phyloP scores from a whole-genome alignment of 2,113 vertebrate genomes.

The Columba janthina region DNA sequence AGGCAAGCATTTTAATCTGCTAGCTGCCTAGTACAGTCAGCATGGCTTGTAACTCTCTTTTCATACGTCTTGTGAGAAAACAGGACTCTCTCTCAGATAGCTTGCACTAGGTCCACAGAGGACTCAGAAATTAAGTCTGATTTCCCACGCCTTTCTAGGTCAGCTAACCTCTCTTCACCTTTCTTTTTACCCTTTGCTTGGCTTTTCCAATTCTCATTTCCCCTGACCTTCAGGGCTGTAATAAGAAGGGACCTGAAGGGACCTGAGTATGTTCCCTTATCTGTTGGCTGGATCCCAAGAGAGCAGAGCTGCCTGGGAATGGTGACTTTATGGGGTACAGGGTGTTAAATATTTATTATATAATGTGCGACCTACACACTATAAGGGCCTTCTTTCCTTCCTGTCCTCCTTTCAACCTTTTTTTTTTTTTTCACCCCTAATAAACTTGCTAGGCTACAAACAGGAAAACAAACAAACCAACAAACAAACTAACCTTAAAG shows the following conservation, averaged over 20 bases:
- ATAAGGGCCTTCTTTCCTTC: neutral
- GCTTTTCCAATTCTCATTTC: neutral
- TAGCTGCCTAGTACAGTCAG: neutral
- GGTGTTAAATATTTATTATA: neutral
- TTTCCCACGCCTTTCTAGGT: neutral
- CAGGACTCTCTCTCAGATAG: neutral
- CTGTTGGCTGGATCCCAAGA: slow-evolving; percentile 2
- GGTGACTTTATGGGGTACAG: neutral
- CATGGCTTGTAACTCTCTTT: neutral
- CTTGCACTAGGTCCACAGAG: neutral
- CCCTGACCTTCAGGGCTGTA: neutral
- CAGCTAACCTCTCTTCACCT: neutral
- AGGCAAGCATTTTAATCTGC: neutral
- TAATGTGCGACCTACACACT: neutral
- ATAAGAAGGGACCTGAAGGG: neutral
- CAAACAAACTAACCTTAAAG: neutral
- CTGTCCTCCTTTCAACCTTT: neutral
- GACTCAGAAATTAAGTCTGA: neutral
- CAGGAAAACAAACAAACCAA: neutral
- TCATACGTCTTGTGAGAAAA: neutral
- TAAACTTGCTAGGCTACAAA: neutral
- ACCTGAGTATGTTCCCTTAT: neutral
- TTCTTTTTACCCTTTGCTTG: neutral
- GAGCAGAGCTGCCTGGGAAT: slow-evolving; percentile 17
- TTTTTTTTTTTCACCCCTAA: neutral